Evolutionary conservation across 53 echinoderm and acorn worm species (phyloP), one percentile per base, ranked within the genome.

Genomic region (Actinopyga echinites): DNA sequence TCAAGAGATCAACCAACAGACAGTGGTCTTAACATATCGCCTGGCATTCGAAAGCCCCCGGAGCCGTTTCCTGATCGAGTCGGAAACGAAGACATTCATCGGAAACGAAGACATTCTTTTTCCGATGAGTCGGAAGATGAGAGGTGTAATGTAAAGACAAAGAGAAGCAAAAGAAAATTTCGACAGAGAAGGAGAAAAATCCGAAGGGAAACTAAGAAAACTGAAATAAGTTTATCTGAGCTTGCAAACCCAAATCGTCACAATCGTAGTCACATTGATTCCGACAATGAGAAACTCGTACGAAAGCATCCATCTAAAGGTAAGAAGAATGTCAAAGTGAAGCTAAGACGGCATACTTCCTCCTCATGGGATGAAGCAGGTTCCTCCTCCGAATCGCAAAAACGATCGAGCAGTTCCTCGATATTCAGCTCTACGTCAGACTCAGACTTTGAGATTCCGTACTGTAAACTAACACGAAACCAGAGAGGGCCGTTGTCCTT

Each of bases 381-480:
- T 20, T 33, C 56, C 17, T 77, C 56, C 20, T 77, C 77, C 13
- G 54, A 56, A 56, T 77, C 77, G 30, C 55, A 77, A 21, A 53
- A 56, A 30, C 33, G 31, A 60, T 33, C 81, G 2, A 80, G 63
- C 63, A 80, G 81, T 61, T 31, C 62, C 19, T 59, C 81, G 1
- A 42, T 80, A 38, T 80, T 80, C 24, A 80, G 81, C 12, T 80
- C 81, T 8, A 80, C 81, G 0, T 80, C 81, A 20, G 81, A 80
- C 22, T 80, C 81, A 8, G 81, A 80, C 7, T 80, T 80, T 62
- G 62, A 80, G 22, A 34, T 36, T 6, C 81, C 81, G 8, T 61
- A 80, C 60, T 62, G 60, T 61, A 80, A 62, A 34, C 42, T 35
- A 30, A 30, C 32, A 49, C 13, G 49, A 49, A 49, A 49, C 17